Evolutionary conservation across 2,113 vertebrate genomes (phyloP).

Genomic region (Toxostoma redivivum): DNA sequence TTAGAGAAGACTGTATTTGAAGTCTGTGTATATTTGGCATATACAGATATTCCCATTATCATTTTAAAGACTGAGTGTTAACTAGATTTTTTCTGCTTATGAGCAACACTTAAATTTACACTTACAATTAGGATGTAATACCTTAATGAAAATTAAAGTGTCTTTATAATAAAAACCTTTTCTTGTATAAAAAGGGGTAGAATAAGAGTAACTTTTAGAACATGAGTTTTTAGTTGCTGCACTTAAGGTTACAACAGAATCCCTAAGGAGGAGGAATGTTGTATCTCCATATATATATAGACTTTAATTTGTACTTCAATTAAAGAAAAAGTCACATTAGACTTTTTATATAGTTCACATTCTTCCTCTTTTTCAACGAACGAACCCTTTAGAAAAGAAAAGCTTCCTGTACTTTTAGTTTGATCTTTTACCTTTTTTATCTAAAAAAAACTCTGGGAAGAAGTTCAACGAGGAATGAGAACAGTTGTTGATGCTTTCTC

Average conservation of each 20-base stretch:
- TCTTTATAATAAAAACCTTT: not conserved
- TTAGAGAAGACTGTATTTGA: not conserved
- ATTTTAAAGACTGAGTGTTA: not conserved
- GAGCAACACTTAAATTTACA: not conserved
- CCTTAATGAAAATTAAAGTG: not conserved
- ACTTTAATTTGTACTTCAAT: not conserved
- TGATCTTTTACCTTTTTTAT: not conserved
- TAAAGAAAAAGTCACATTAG: not conserved
- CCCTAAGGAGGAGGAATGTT: not conserved
- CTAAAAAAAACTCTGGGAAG: not conserved
- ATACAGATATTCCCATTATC: not conserved
- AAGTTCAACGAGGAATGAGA: not conserved
- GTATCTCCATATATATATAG: accelerated
- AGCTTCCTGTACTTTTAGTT: not conserved
- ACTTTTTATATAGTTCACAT: not conserved
- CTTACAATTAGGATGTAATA: not conserved
- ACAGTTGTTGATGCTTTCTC: not conserved
- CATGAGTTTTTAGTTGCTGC: not conserved
- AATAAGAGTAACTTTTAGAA: not conserved
- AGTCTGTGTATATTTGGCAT: not conserved
- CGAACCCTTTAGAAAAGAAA: not conserved
- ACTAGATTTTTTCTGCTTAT: not conserved
- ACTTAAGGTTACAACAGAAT: not conserved
- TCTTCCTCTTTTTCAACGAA: not conserved
- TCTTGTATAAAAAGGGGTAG: not conserved